phyloP scores from a whole-genome alignment of 2,888 invertebrate species.

The Calameuta idolon region DNA sequence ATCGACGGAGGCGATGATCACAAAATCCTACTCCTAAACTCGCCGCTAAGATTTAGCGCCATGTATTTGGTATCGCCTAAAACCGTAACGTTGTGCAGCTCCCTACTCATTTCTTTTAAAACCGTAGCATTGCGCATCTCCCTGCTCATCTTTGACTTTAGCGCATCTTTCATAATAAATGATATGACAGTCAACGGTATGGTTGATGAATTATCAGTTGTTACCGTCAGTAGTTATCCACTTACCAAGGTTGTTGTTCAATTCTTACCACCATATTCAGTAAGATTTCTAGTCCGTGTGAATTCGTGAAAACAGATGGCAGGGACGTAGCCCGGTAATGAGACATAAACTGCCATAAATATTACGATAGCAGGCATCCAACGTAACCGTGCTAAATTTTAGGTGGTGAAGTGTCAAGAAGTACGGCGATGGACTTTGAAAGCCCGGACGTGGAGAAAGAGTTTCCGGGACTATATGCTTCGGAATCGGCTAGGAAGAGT shows the following conservation, averaged over 20 bases:
- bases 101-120: too few species aligned
- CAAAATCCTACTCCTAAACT: too few species aligned
- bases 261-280: not conserved
- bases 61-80: too few species aligned
- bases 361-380: not conserved
- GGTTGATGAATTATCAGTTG: not conserved
- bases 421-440: constrained; percentile 78
- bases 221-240: not conserved
- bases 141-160: too few species aligned
- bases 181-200: not conserved
- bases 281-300: not conserved
- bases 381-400: constrained; percentile 1
- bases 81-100: too few species aligned
- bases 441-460: constrained; percentile 92
- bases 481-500: constrained; percentile 80
- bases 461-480: constrained; percentile 88
- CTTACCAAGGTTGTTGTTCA: not conserved
- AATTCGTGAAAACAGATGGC: not conserved
- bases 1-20: too few species aligned
- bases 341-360: not conserved
- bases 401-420: constrained; percentile 1
- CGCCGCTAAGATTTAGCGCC: too few species aligned
- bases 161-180: not conserved
- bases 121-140: too few species aligned
- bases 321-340: not conserved